These are phyloP conservation scores for Drosophila nigromelanica DNA, from an alignment of 1,140 invertebrate genomes.

Conservation along the genomic window DNA sequence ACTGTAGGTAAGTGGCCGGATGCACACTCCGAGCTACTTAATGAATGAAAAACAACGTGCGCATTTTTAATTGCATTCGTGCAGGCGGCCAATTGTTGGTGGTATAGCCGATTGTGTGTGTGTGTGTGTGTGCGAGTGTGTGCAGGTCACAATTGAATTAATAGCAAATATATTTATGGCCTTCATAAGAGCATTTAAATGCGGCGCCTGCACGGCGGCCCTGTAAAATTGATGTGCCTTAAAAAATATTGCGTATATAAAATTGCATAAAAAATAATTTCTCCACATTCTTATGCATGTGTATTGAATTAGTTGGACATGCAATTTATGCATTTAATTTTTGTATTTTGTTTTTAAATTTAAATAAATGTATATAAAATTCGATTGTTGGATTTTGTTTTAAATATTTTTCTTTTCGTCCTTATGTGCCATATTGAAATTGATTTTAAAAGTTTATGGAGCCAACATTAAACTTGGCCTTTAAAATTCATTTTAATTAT, in stretches of 20 bases:
- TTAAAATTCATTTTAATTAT: constrained; percentile 40
- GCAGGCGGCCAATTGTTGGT: neutral
- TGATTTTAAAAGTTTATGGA: constrained; percentile 12
- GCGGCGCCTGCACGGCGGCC: constrained; percentile 3
- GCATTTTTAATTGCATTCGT: constrained; percentile 35
- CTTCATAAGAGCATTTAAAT: constrained; percentile 32
- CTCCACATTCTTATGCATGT: neutral
- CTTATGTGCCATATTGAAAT: neutral
- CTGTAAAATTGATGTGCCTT: neutral
- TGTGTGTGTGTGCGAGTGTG: neutral
- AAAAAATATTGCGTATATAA: constrained; percentile 18
- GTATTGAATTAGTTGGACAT: neutral
- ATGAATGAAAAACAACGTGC: constrained; percentile 42
- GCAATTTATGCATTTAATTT: neutral
- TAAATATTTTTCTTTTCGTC: neutral
- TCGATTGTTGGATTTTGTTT: neutral
- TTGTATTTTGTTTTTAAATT: neutral
- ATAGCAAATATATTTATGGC: constrained; percentile 40
- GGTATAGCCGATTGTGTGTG: neutral
- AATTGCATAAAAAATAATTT: too few species aligned
- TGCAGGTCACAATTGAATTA: constrained; percentile 31
- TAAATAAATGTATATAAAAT: neutral
- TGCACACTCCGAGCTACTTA: constrained; percentile 24
- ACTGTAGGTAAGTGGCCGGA: neutral
- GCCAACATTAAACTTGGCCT: neutral